Conservation (phyloP, 2,888 invertebrate species). For the Lasioglossum malachurum region DNA sequence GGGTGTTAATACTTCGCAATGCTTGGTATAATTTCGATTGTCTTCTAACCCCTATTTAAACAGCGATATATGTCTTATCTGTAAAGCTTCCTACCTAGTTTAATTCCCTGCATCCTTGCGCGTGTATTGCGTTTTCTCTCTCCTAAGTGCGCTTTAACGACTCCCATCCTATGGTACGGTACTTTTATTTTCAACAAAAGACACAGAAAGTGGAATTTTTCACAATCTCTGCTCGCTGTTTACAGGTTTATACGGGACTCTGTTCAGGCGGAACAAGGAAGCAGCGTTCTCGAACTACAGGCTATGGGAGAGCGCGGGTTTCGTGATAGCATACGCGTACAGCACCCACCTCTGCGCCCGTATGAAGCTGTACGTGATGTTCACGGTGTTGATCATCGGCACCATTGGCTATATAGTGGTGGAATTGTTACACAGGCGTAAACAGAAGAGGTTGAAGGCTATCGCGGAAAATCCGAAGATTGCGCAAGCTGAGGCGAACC, state of each 20-base stretch:
- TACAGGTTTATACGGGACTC: slow-evolving; percentile 93
- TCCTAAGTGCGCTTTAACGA: background rate
- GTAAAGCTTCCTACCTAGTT: background rate
- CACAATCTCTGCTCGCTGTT: slow-evolving; percentile 47
- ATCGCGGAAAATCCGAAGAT: slow-evolving; percentile 90
- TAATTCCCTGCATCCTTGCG: background rate
- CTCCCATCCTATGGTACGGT: background rate
- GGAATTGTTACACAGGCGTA: slow-evolving; percentile 93
- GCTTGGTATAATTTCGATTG: too few relatives aligned
- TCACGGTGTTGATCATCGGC: slow-evolving; percentile 91
- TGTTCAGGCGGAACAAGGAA: slow-evolving; percentile 95
- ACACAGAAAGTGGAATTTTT: too few relatives aligned
- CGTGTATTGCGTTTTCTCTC: background rate
- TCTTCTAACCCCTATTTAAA: background rate
- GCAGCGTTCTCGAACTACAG: slow-evolving; percentile 96
- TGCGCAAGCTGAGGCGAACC: slow-evolving; percentile 87
- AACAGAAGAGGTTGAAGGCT: slow-evolving; percentile 90
- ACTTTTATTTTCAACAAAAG: too few relatives aligned
- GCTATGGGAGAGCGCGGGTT: slow-evolving; percentile 95
- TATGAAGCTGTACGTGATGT: slow-evolving; percentile 94
- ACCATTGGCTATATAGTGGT: slow-evolving; percentile 92
- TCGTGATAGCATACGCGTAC: slow-evolving; percentile 95
- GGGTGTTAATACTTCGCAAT: background rate
- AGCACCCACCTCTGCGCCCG: slow-evolving; percentile 94
- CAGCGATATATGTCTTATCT: background rate